These are phyloP conservation scores for Tychaedon coryphoeus DNA, from an alignment of 2,113 vertebrate species.

Conservation along the genomic window DNA sequence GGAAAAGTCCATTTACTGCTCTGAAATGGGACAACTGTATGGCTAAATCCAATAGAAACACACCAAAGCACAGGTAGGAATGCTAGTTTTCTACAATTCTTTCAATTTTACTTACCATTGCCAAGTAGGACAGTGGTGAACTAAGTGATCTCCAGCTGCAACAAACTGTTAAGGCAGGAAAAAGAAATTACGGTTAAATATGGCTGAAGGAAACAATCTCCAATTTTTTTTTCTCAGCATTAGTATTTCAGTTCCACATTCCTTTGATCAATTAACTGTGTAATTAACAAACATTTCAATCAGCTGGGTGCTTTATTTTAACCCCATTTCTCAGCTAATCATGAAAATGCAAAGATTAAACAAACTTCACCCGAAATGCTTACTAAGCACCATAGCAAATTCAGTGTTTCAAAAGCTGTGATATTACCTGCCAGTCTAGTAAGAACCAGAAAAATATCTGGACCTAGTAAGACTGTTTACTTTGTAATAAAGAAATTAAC, in stretches of 20 bases:
- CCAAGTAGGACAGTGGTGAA: slow-evolving; percentile 99
- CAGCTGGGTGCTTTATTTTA: background rate
- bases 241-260: background rate
- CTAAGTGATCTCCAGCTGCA: slow-evolving; percentile 95
- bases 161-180: slow-evolving; percentile 81
- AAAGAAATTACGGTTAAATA: background rate
- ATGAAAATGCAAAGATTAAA: background rate
- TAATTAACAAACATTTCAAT: background rate
- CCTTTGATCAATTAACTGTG: background rate
- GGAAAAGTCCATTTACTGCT: background rate
- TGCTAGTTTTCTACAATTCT: background rate
- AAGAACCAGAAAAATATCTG: background rate
- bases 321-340: background rate
- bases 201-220: background rate
- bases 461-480: background rate
- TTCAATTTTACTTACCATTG: slow-evolving; percentile 87
- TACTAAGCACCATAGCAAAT: background rate
- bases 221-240: background rate
- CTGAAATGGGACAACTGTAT: background rate
- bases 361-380: background rate
- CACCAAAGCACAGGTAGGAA: background rate
- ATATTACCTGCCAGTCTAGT: background rate
- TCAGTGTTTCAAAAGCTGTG: background rate
- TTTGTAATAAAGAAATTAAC: background rate
- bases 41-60: background rate